Evolutionary conservation across 2,113 vertebrate genomes (phyloP).

Genomic region (Bubo scandiacus): DNA sequence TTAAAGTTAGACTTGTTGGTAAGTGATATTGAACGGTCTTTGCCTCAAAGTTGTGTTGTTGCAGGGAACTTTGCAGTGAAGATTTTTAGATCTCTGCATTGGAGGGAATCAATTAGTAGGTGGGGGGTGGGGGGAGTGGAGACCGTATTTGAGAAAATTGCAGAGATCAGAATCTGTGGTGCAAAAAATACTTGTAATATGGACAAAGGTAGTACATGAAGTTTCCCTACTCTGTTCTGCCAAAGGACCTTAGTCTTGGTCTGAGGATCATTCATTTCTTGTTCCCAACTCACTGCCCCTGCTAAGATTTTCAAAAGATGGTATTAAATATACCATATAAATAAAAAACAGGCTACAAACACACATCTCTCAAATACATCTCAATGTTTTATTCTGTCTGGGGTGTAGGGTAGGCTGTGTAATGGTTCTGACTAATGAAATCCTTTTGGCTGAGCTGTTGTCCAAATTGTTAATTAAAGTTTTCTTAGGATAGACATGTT

Average conservation of each 20-base stretch:
- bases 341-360: neutral
- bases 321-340: neutral
- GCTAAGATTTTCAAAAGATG: neutral
- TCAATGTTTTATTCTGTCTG: neutral
- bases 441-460: neutral
- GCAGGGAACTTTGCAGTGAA: neutral
- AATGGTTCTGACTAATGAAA: neutral
- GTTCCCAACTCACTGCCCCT: neutral
- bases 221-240: neutral
- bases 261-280: neutral
- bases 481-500: neutral
- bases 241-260: neutral
- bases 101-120: neutral
- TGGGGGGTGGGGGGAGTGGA: fast-evolving
- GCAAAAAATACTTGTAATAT: neutral
- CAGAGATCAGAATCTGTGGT: neutral
- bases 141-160: neutral
- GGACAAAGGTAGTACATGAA: neutral
- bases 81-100: neutral
- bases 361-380: neutral
- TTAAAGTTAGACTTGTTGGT: neutral
- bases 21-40: neutral
- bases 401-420: neutral
- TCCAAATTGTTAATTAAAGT: neutral
- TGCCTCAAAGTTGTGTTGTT: neutral